phyloP scores from a whole-genome alignment of 2,888 invertebrate genomes.

The Orchesellides sinensis region DNA sequence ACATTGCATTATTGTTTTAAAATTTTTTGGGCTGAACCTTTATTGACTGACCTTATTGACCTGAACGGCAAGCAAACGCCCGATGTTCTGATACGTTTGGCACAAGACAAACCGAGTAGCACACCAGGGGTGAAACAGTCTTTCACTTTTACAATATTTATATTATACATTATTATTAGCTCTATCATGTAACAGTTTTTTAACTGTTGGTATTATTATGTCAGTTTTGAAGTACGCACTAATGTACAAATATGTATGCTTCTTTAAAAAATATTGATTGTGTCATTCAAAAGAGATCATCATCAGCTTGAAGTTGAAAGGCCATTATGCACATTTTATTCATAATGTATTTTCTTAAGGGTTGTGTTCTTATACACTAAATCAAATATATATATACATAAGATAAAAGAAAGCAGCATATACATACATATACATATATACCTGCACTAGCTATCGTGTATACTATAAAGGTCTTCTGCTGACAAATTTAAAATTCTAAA shows the following conservation, averaged over 20 bases:
- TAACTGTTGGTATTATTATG: conserved; percentile 39
- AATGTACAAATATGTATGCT: background rate
- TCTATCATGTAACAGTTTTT: conserved; percentile 8
- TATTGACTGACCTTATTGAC: conserved; percentile 69
- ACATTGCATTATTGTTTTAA: conserved; percentile 65
- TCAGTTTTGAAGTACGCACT: conserved; percentile 23
- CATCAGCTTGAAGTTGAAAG: background rate
- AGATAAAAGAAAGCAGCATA: no score
- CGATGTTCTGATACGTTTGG: conserved; percentile 68
- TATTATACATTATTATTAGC: no score
- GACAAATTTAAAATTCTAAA: conserved; percentile 18
- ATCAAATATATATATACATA: no score
- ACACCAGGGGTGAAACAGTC: conserved; percentile 63
- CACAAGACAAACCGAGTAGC: conserved; percentile 70
- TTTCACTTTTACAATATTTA: conserved; percentile 50
- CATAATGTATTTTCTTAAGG: background rate
- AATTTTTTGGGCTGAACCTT: conserved; percentile 64
- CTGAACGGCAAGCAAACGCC: conserved; percentile 68
- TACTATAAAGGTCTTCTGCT: no score
- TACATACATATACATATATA: no score
- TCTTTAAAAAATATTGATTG: conserved; percentile 47
- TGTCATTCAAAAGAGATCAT: conserved; percentile 56
- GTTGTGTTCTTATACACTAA: no score
- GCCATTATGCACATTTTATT: background rate
- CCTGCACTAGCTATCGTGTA: no score